Base-by-base conservation (phyloP, 2,888 invertebrate species). In the Drosophila tanythrix region DNA sequence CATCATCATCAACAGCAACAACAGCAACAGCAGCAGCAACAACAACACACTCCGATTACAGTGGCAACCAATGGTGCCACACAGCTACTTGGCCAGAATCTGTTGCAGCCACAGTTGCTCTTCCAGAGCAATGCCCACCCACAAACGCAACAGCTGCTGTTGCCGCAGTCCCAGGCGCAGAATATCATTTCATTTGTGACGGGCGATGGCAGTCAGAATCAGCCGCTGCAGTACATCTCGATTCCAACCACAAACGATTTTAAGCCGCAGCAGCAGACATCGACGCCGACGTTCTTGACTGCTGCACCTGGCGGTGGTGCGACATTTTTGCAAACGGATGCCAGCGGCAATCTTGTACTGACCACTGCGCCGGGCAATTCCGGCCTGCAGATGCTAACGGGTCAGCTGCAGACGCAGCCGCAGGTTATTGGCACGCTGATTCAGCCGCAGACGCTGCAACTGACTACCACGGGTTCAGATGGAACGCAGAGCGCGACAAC, bases 161-260 rank as follows among this genome's bases (percentile, higher is more conserved):
- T 91, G 93, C 94, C 64, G 93, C 94, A 88, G 70, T 53, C 86
- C 2, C 81, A 88, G 21, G 70, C 81, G 0, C 92, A 94, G 53
- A 94, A 94, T 84, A 93, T 94, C 64, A 93, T 94, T 59, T 94
- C 95, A 3, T 92, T 93, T 69, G 90, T 93, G 18, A 90, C 92
- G 46, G 90, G 90, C 3, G 92, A 92, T n/a, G 90, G 91, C 4
- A 82, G 90, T 4, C 92, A 92, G 68, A 92, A 93, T 8, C 94
- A 95, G 65, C 97, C 97, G 87, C 96, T 97, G 92, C 97, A 97
- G 87, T 97, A 97, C 84, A 95, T 97, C 53, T 95, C 96, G 13
- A 88, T 93, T 70, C 93, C 93, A 0, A 95, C 96, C 0, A 94
- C 95, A 0, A 94, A 94, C 62, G 95, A 95, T 53, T 95, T 93